Evolutionary conservation across 2,888 invertebrate species (phyloP).

Genomic region (Griposia aprilina): DNA sequence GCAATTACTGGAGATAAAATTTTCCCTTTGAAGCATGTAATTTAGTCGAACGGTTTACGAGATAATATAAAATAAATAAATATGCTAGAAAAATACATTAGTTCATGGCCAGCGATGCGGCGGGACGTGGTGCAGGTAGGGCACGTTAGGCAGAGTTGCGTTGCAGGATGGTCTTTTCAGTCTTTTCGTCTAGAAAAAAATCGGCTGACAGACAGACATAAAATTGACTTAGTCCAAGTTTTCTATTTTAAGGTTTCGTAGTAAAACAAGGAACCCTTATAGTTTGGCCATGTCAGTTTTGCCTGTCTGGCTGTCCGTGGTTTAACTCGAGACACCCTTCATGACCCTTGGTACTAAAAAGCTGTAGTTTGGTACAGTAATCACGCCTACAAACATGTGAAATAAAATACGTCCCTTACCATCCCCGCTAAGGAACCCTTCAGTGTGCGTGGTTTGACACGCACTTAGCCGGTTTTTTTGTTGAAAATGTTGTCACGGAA

Average conservation of each 20-base stretch:
- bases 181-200: background rate
- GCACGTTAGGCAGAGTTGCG: background rate
- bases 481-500: background rate
- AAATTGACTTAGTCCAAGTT: background rate
- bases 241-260: background rate
- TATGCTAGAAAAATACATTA: no score
- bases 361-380: background rate
- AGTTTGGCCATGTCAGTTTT: background rate
- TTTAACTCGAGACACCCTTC: background rate
- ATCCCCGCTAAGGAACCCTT: background rate
- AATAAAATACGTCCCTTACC: background rate
- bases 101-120: background rate
- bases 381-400: background rate
- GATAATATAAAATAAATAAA: no score
- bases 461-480: background rate
- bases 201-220: background rate
- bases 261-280: background rate
- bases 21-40: no score
- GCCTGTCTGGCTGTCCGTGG: background rate
- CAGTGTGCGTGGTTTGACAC: background rate
- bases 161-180: background rate
- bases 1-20: no score
- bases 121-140: background rate
- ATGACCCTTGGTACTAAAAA: background rate
- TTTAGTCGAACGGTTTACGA: no score